Evolutionary conservation across 2,113 vertebrate species (phyloP), one percentile per base, ranked within the genome.

Genomic region (Grammomys surdaster): DNA sequence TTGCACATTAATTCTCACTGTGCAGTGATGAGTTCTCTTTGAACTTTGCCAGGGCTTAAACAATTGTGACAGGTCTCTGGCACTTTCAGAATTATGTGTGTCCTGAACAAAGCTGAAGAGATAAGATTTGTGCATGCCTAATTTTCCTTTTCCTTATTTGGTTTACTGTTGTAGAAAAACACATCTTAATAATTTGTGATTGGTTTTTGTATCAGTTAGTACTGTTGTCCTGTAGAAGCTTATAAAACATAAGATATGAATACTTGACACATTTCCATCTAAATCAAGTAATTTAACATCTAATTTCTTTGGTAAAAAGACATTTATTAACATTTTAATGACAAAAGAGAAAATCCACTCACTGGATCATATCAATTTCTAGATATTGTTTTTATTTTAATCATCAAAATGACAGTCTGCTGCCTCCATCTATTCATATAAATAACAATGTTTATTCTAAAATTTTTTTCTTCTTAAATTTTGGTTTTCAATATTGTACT

Each of bases 1-100:
- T 89, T 48, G 75, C 95, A 92, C 94, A 94, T 96, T 94, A 95
- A 96, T 95, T 96, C 92, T 96, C 93, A 96, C 87, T 90, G 94
- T 82, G 95, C 92, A 92, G 67, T 97, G 95, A 94, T 96, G 92
- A 96, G 90, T 89, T 96, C 51, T 80, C 70, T 97, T 90, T 97
- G 93, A 97, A 98, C 70, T 96, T 65, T 76, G 92, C 77, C 94
- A 97, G 88, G n/a, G n/a, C 80, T 95, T 93, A 94, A 94, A 95
- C 92, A 96, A 90, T 86, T 51, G 82, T 93, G 86, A 92, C 90
- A 80, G 56, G n/a, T 54, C 93, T 93, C 84, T 93, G 95, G 89
- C 88, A 90, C 60, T 89, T 84, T 56, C 67, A 92, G 60, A 95
- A 95, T 91, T 51, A 73, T 80, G 19, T 56, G 78, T 63, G 28